Evolutionary conservation across 2,888 invertebrate genomes (phyloP), one percentile per base, ranked within the genome.

Genomic region (Acleris literana): DNA sequence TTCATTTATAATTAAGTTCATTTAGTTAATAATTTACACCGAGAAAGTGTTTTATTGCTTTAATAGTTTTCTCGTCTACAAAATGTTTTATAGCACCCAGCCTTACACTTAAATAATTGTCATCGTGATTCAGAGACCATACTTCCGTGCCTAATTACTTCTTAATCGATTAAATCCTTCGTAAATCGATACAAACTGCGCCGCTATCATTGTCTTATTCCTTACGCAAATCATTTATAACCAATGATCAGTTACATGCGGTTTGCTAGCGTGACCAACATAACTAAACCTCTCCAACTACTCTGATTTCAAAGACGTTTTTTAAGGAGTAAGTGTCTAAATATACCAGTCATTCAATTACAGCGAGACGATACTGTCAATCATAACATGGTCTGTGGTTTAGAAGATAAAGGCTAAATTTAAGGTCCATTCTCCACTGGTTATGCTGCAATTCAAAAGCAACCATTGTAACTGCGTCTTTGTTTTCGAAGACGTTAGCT

Each of bases 181-280:
- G 29, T 60, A 65, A 65, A 65, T 65, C 55, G n/a, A 51, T 61
- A 51, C 55, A 20, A 56, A 43, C 44, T 44, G 65, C 60, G 56
- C 65, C 55, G 44, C 44, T 51, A 55, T 59, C 44, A 48, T 65
- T 66, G 66, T 66, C 66, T 66, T 57, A n/a, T 25, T n/a, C 46
- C 43, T 18, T 56, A 57, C 57, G 61, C 66, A 66, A 66, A 66
- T 66, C 66, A 66, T 52, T 60, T 48, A 59, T 54, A 66, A 56
- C 65, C 46, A 51, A 44, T 52, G 11, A 55, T 57, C 25, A 52
- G 51, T 63, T 56, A 56, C 63, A 25, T 18, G 56, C 52, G 51
- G 55, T 65, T 61, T 44, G 18, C 56, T 20, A 43, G 39, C 33
- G 18, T n/a, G 17, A 44, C 63, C 60, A 64, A n/a, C 13, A 25